Base-by-base conservation (phyloP, 2,113 vertebrate genomes). In the Terrapene triunguis region DNA sequence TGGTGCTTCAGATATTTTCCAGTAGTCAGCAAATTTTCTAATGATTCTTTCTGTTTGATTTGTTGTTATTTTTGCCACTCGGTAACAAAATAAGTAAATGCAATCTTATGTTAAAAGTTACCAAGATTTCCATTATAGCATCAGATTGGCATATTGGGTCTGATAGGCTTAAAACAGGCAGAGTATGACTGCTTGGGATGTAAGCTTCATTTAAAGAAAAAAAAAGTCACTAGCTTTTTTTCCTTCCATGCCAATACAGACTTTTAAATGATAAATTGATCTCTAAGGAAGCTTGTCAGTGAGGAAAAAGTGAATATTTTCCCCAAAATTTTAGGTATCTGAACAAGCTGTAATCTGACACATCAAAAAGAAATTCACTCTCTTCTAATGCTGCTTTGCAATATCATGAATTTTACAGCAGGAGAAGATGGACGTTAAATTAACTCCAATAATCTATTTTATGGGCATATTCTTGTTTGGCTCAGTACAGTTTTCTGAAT, bases 351-450 rank as follows among this genome's bases (percentile, higher is more conserved):
- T 35, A 24, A 84, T 82, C 12, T 57, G 3, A 4, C 10, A 87
- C 74, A 89, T 27, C 1, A 86, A 8, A 88, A 94, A n/a, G 35
- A 69, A 57, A 25, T 25, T 84, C 3, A 3, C 1, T 65, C 54
- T 9, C 80, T 13, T 87, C 82, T 48, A 85, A 51, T 24, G 85
- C 90, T 87, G 83, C 8, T 87, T n/a, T 65, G 62, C 62, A 29
- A 79, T 17, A 8, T 3, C 10, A 10, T 27, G 12, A 29, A 79
- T 44, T 25, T 79, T 50, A 44, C 25, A 9, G 4, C 44, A 79
- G 27, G 44, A 25, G 6, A 79, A 47, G 44, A 10, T 17, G 22
- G 24, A 57, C 2, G 10, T 57, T 57, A 25, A 55, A 55, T 8
- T 55, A 24, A 55, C 22, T 55, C 22, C 54, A 24, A 55, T 55